Evolutionary conservation across 2,888 invertebrate species (phyloP).

Genomic region (Entomobrya proxima): DNA sequence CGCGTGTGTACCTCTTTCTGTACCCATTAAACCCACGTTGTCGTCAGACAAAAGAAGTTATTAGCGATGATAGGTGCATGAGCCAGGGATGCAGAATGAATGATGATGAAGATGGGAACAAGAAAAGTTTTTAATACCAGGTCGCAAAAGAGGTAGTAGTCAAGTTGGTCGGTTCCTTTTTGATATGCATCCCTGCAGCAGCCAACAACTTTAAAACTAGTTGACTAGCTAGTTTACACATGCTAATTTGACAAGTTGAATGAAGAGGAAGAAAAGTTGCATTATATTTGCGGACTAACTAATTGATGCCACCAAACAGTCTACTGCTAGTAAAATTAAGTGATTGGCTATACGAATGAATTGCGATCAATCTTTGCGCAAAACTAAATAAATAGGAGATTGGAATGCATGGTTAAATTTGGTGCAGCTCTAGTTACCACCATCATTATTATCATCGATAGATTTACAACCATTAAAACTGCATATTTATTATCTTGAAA

Average conservation of each 20-base stretch:
- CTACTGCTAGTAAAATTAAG: too few relatives aligned
- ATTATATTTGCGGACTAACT: background rate
- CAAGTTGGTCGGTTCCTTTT: slow-evolving; percentile 20
- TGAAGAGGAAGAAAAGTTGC: slow-evolving; percentile 17
- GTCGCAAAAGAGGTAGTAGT: slow-evolving; percentile 10
- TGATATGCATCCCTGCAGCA: background rate
- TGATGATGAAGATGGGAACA: slow-evolving; percentile 9
- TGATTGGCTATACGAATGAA: background rate
- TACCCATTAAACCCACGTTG: background rate
- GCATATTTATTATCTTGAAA: background rate
- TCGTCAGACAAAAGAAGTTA: slow-evolving; percentile 25
- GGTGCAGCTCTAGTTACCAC: slow-evolving; percentile 62
- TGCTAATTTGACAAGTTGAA: slow-evolving; percentile 26
- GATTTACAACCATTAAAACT: background rate
- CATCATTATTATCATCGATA: background rate
- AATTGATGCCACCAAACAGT: slow-evolving; percentile 27
- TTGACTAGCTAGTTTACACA: slow-evolving; percentile 18
- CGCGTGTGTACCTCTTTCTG: slow-evolving; percentile 44
- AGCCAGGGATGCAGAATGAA: slow-evolving; percentile 5
- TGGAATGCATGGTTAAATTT: slow-evolving; percentile 55
- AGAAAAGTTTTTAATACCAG: slow-evolving; percentile 17
- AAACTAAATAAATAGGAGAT: slow-evolving; percentile 12
- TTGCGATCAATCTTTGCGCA: background rate
- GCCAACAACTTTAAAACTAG: background rate
- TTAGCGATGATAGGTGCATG: slow-evolving; percentile 17